phyloP scores from a whole-genome alignment of 1,140 invertebrate genomes.

The Drosophila kepulauana region DNA sequence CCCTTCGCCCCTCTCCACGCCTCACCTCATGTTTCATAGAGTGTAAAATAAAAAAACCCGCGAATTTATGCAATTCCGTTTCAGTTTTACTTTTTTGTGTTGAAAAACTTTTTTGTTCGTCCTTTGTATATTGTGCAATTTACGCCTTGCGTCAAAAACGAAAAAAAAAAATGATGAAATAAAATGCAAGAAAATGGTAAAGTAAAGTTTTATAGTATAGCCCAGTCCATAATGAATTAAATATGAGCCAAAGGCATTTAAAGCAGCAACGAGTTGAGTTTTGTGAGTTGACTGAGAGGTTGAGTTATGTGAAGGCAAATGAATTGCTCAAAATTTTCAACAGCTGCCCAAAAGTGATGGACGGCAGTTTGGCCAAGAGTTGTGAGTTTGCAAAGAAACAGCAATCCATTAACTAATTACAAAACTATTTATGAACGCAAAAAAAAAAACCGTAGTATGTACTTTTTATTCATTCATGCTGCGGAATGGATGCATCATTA shows the following conservation, averaged over 20 bases:
- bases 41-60: not conserved
- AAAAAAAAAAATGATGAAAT: slow-evolving; percentile 9
- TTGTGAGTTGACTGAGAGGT: too few relatives aligned
- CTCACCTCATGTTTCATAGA: not conserved
- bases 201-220: slow-evolving; percentile 3
- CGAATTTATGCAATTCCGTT: slow-evolving; percentile 49
- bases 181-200: slow-evolving; percentile 31
- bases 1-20: too few relatives aligned
- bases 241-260: slow-evolving; percentile 43
- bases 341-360: slow-evolving; percentile 20
- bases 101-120: slow-evolving; percentile 31
- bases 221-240: slow-evolving; percentile 40
- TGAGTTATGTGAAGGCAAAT: slow-evolving; percentile 6
- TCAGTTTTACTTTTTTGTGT: slow-evolving; percentile 16
- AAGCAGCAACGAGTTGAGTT: slow-evolving; percentile 26
- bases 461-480: not conserved
- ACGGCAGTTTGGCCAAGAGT: not conserved
- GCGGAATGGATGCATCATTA: slow-evolving; percentile 8
- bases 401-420: slow-evolving; percentile 52
- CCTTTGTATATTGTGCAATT: slow-evolving; percentile 41
- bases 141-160: slow-evolving; percentile 23
- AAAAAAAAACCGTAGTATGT: not conserved
- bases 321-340: slow-evolving; percentile 22
- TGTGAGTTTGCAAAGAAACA: not conserved
- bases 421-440: slow-evolving; percentile 24